Evolutionary conservation across 2,888 invertebrate species (phyloP).

Genomic region (Drosophila meridiana): DNA sequence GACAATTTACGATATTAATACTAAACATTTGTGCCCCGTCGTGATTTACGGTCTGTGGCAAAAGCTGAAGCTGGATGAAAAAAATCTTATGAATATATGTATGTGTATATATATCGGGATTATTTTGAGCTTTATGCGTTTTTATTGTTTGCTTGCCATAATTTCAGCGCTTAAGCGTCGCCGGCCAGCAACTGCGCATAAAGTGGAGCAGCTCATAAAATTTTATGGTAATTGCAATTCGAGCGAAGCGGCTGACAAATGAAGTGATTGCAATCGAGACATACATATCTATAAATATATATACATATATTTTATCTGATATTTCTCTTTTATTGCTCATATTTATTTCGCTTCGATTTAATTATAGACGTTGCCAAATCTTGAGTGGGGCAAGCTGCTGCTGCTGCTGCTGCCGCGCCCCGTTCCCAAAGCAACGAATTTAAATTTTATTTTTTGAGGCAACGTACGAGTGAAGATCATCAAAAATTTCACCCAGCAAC

Average conservation of each 20-base stretch:
- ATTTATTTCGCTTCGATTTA: conserved; percentile 65
- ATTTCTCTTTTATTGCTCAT: conserved; percentile 29
- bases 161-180: conserved; percentile 73
- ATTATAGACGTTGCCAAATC: conserved; percentile 65
- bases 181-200: conserved; percentile 52
- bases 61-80: background rate
- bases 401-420: conserved; percentile 54
- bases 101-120: conserved; percentile 52
- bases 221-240: conserved; percentile 81
- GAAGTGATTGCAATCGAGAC: conserved; percentile 58
- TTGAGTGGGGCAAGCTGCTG: conserved; percentile 36
- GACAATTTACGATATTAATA: conserved; percentile 83
- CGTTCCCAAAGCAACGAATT: conserved; percentile 44
- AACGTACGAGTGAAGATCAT: conserved; percentile 28
- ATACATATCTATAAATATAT: background rate
- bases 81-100: conserved; percentile 13
- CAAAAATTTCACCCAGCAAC: conserved; percentile 47
- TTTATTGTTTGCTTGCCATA: conserved; percentile 77
- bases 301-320: conserved; percentile 5
- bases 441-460: conserved; percentile 31
- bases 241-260: conserved; percentile 72
- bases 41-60: conserved; percentile 65
- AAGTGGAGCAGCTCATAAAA: conserved; percentile 78
- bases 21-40: conserved; percentile 83
- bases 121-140: conserved; percentile 73